Percentiles rank a stretch among this genome's conserved stretches.
Evolutionary conservation across 2,797 vertebrate species (phyloP).

Genomic region (Rousettus madagascariensis): DNA sequence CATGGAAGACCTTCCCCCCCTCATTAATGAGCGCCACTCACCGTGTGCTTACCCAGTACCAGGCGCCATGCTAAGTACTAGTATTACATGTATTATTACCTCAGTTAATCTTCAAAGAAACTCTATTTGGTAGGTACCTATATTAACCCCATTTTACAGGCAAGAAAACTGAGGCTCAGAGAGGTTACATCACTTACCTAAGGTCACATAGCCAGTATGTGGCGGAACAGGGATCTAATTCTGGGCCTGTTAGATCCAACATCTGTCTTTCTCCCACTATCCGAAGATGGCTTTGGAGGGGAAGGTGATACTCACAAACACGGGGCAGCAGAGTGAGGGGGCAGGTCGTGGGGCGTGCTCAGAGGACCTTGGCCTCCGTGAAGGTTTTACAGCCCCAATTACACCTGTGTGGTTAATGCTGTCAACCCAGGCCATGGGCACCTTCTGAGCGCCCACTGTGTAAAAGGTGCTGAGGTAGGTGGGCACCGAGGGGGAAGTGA

Average conservation of each 20-base stretch:
- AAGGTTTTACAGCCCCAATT: neutral
- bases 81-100: neutral
- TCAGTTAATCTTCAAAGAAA: neutral
- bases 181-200: neutral
- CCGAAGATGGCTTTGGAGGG: neutral
- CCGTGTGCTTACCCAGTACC: neutral
- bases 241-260: neutral
- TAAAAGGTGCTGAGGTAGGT: neutral
- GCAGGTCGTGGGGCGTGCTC: neutral
- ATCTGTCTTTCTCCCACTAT: neutral
- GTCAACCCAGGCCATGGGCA: neutral
- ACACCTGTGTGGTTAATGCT: accelerated
- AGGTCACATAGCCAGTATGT: neutral
- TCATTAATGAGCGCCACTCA: neutral
- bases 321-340: too few relatives aligned
- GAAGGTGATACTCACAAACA: neutral
- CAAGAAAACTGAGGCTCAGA: neutral
- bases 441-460: neutral
- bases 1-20: neutral
- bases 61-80: neutral
- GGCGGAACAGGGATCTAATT: neutral
- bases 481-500: neutral
- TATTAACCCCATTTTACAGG: neutral
- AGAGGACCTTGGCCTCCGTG: neutral
- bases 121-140: neutral